phyloP scores from a whole-genome alignment of 2,888 invertebrate species.

The Phalangium opilio region DNA sequence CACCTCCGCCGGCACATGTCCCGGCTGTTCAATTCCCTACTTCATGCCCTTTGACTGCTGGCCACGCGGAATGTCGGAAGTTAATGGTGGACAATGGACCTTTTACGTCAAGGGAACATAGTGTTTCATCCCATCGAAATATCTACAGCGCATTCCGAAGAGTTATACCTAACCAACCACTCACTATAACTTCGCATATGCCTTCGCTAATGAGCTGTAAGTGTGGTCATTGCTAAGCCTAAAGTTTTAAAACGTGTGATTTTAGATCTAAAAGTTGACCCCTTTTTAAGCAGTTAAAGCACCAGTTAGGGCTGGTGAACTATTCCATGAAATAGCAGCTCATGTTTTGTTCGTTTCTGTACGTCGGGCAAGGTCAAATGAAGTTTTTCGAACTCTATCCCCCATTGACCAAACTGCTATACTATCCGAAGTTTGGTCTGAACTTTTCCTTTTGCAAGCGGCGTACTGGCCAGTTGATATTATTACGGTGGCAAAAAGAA shows the following conservation, averaged over 20 bases:
- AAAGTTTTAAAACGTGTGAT: too few species aligned
- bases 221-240: background rate
- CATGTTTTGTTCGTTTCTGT: slow-evolving; percentile 24
- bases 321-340: slow-evolving; percentile 19
- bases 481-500: slow-evolving; percentile 12
- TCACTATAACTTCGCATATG: background rate
- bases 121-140: background rate
- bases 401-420: slow-evolving; percentile 23
- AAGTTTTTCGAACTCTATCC: slow-evolving; percentile 24
- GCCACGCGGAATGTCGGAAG: too few species aligned
- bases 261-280: background rate
- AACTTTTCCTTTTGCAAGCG: slow-evolving; percentile 26
- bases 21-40: too few species aligned
- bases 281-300: background rate
- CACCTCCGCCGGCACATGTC: too few species aligned
- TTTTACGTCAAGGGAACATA: too few species aligned
- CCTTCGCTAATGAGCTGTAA: background rate
- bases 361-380: slow-evolving; percentile 24
- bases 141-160: background rate
- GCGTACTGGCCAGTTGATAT: slow-evolving; percentile 28
- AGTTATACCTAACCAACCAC: background rate
- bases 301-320: slow-evolving; percentile 1
- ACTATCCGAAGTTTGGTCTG: slow-evolving; percentile 26
- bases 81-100: too few species aligned
- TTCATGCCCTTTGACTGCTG: too few species aligned